Evolutionary conservation across 2,113 vertebrate species (phyloP), one percentile per base, ranked within the genome.

Genomic region (Ochotona princeps): DNA sequence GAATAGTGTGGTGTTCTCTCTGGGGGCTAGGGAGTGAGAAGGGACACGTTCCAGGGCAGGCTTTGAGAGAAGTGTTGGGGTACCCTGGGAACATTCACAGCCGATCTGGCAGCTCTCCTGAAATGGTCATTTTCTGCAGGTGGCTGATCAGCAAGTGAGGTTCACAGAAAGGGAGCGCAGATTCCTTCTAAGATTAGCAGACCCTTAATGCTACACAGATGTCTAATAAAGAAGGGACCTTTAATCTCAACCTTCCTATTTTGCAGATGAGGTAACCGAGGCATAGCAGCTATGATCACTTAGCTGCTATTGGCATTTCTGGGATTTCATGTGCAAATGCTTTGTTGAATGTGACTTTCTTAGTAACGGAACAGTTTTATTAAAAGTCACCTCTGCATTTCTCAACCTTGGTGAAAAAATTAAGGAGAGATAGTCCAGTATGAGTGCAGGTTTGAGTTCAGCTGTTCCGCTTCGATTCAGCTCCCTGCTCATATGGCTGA

Each of bases 391-490:
- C 25, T 84, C 63, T 49, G 0, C 51, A 57, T 44, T 75, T 86
- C 90, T 83, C 67, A 81, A 51, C 85, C 13, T 44, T 86, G 74
- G 30, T 38, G 89, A 57, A 69, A 69, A 79, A 79, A 79, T 89
- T 17, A 92, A 87, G 87, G 79, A 65, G 63, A 28, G 57, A 28
- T 18, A 30, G 38, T 44, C 38, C 38, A 44, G 6, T 44, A 44
- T 44, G 38, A 44, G 38, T 44, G 38, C 38, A 44, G 38, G 38
- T 44, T 44, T 44, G 38, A 44, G 38, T 44, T 6, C 38, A 44
- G 38, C 38, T 44, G 38, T 44, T 44, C 38, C 38, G 6, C 38
- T 44, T 44, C 6, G 38, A 44, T 44, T 44, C 38, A 44, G 38
- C 38, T 44, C 38, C 38, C 38, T 44, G 38, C 38, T 44, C 38